Base-by-base conservation (phyloP, 2,797 vertebrate species). In the Molothrus aeneus region DNA sequence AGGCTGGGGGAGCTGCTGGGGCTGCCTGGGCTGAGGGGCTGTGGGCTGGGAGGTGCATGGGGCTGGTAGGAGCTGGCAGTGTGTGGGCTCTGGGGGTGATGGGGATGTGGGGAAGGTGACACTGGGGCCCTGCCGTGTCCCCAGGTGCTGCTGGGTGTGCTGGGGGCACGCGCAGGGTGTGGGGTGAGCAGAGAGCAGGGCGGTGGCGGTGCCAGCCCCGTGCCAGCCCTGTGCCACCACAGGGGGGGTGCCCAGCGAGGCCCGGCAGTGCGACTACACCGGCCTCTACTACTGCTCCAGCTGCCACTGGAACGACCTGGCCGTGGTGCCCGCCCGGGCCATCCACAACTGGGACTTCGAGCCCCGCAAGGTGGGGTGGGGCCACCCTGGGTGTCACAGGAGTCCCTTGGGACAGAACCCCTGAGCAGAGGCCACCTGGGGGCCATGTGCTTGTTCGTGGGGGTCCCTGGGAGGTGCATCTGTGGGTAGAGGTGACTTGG, bases 291-390 rank as follows among this genome's bases (percentile, higher is more conserved):
- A 99, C 98, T 99, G 99, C 97, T 98, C 98, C 97, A 99, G 98
- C 92, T 99, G 99, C 96, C 99, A 99, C 97, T 99, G 99, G 99
- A 99, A 99, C 1, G 99, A 99, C 98, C 98, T 98, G 6, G 98
- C 99, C 0, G 97, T 99, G 59, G 97, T 99, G 94, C 99, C 99
- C 0, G 99, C 99, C 15, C 98, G 99, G 0, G 99, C 99, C 90
- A 99, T 99, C 90, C 99, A 99, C 98, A 99, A 99, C 98, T 99
- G 99, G 99, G 99, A 99, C 97, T 99, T 99, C 19, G 99, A 99
- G 93, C 98, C 98, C 2, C 98, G 98, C 88, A 99, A 99, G 99
- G 99, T 5, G 25, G 51, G 50, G 29, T 0, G 9, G 54, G 81
- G 43, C 9, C 9, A 11, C 29, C 6, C n/a, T 18, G 15, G 54